A percentile compares a stretch with the other conserved stretches of the same genome.
Conservation (phyloP, 2,888 invertebrate species). For the Lottia scabra region DNA sequence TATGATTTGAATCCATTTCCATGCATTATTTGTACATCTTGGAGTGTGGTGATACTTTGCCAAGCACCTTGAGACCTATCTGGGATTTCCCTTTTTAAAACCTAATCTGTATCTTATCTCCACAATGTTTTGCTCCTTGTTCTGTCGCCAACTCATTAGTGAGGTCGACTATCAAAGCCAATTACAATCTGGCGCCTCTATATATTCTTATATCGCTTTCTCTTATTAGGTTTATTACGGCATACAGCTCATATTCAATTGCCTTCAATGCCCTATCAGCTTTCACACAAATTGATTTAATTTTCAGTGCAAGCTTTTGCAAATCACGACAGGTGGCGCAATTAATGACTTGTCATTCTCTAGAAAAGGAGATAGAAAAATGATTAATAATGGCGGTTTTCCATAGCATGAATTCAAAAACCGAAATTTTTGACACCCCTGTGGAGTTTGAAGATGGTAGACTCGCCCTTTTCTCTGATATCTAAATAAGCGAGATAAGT, state of each 20-base stretch:
- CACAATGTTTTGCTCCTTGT: no score
- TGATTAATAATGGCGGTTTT: not conserved
- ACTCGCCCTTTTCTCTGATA: not conserved
- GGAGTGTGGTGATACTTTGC: no score
- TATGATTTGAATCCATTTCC: no score
- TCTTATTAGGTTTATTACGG: not conserved
- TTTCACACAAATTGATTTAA: not conserved
- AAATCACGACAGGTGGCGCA: slow-evolving; percentile 4
- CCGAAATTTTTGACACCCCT: not conserved
- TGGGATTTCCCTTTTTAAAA: no score
- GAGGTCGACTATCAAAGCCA: not conserved
- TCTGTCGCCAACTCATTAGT: not conserved
- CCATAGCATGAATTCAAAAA: no score
- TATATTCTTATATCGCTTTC: not conserved
- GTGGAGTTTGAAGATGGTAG: not conserved
- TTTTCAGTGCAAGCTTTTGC: slow-evolving; percentile 1
- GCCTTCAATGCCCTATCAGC: not conserved
- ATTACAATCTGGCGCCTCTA: not conserved
- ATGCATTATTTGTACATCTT: no score
- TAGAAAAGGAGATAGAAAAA: not conserved
- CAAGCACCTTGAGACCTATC: no score
- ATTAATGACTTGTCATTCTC: slow-evolving; percentile 3
- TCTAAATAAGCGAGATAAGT: no score
- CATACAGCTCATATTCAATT: not conserved
- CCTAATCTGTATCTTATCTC: no score